These are phyloP conservation scores for Ariolimax columbianus DNA, from an alignment of 2,888 invertebrate genomes.

Conservation along the genomic window DNA sequence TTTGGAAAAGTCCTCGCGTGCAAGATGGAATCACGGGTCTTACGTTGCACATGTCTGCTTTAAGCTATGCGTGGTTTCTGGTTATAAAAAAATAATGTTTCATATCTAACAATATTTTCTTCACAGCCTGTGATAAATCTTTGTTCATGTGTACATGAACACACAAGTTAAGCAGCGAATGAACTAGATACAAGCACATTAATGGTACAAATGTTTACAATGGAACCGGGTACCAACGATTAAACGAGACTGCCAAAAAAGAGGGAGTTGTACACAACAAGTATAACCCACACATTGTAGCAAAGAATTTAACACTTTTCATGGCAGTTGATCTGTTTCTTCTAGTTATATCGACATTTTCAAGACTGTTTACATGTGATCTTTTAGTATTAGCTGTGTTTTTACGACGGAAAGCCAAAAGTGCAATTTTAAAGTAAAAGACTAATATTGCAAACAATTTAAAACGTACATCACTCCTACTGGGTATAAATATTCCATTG, in stretches of 20 bases:
- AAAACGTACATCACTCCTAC: background rate
- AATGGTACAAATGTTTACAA: too few species aligned
- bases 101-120: too few species aligned
- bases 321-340: background rate
- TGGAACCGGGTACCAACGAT: background rate
- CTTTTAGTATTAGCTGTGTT: background rate
- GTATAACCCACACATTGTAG: background rate
- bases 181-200: too few species aligned
- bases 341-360: background rate
- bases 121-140: too few species aligned
- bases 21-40: too few species aligned
- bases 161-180: too few species aligned
- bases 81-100: too few species aligned
- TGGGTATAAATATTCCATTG: background rate
- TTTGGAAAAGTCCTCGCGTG: too few species aligned
- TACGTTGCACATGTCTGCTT: too few species aligned
- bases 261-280: background rate
- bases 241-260: background rate
- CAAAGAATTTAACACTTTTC: conserved; percentile 9
- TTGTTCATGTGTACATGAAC: too few species aligned
- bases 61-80: too few species aligned
- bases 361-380: background rate
- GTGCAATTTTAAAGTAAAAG: background rate
- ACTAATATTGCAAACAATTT: background rate
- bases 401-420: background rate